Evolutionary conservation across 2,113 vertebrate genomes (phyloP).

Genomic region (Sigmodon hispidus): DNA sequence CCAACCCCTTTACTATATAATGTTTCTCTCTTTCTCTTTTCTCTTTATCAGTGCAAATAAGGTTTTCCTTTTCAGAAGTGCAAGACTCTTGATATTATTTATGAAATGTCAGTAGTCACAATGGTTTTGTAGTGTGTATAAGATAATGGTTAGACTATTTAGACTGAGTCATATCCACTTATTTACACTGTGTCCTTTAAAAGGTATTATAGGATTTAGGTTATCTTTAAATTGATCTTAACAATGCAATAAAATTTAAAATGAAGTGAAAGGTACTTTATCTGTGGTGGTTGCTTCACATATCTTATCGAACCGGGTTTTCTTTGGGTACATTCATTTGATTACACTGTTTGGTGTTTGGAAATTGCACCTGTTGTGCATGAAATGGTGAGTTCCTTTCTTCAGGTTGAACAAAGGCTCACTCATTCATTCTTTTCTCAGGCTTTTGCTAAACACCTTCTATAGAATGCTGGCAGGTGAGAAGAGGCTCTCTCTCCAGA

Average conservation of each 20-base stretch:
- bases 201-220: constrained; percentile 31
- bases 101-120: constrained; percentile 27
- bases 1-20: background rate
- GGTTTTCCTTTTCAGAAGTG: background rate
- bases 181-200: constrained; percentile 34
- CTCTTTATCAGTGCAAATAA: background rate
- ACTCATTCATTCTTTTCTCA: constrained; percentile 54
- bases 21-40: background rate
- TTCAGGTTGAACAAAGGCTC: constrained; percentile 60
- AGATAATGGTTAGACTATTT: constrained; percentile 62
- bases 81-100: constrained; percentile 50
- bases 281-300: constrained; percentile 36
- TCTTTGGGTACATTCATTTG: constrained; percentile 30
- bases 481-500: background rate
- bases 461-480: background rate
- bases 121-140: constrained; percentile 50
- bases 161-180: constrained; percentile 61
- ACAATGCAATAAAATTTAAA: constrained; percentile 45
- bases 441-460: background rate
- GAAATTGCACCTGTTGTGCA: constrained; percentile 18
- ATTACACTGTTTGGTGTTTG: constrained; percentile 64
- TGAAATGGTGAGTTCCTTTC: constrained; percentile 22
- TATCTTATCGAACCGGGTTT: constrained; percentile 49
- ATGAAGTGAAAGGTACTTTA: constrained; percentile 16
- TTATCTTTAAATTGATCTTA: constrained; percentile 47